phyloP scores from a whole-genome alignment of 2,888 invertebrate genomes.

The Parasteatoda lunata region DNA sequence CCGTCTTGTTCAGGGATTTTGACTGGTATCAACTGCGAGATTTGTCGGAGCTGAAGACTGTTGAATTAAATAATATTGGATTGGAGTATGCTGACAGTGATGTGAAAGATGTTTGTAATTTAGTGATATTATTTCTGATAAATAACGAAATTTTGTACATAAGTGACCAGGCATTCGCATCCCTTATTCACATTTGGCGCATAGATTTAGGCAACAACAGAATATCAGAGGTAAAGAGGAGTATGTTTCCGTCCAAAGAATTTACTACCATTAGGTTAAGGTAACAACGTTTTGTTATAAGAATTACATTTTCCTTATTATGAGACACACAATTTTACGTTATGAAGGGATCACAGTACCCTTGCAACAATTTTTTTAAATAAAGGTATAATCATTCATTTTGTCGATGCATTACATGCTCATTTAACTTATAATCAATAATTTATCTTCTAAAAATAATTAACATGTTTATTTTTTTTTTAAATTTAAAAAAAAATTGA shows the following conservation, averaged over 20 bases:
- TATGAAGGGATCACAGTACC: too few relatives aligned
- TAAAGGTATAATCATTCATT: too few relatives aligned
- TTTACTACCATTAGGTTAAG: too few relatives aligned
- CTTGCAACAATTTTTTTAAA: too few relatives aligned
- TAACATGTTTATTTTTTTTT: too few relatives aligned
- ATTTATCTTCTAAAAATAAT: too few relatives aligned
- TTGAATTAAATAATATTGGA: not conserved
- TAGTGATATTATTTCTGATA: not conserved
- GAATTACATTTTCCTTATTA: too few relatives aligned
- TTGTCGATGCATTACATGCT: too few relatives aligned
- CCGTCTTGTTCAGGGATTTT: slow-evolving; percentile 8
- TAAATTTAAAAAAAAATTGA: too few relatives aligned
- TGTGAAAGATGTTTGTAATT: slow-evolving; percentile 14
- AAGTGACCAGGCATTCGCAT: slow-evolving; percentile 5
- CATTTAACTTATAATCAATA: too few relatives aligned
- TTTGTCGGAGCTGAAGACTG: not conserved
- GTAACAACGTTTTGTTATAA: too few relatives aligned
- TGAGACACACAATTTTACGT: too few relatives aligned
- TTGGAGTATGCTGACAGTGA: not conserved
- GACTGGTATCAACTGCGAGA: slow-evolving; percentile 22
- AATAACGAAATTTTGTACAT: slow-evolving; percentile 8
- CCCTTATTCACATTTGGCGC: not conserved
- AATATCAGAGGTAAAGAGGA: slow-evolving; percentile 25
- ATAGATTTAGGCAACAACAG: slow-evolving; percentile 16
- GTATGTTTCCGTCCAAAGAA: slow-evolving; percentile 56